These are phyloP conservation scores for Zaprionus lachaisei DNA, from an alignment of 1,140 invertebrate genomes.

Conservation along the genomic window DNA sequence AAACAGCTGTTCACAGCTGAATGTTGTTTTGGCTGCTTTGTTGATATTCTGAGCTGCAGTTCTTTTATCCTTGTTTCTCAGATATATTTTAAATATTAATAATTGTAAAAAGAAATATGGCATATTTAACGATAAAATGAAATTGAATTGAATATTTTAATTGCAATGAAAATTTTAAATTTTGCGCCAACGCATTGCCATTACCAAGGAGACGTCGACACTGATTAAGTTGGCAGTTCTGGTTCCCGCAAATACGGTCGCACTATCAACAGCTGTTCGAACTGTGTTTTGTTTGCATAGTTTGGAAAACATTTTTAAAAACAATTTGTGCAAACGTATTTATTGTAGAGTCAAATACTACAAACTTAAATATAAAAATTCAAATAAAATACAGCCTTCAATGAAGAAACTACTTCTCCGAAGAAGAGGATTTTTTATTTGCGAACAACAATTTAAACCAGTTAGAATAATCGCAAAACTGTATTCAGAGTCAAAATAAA, in stretches of 20 bases:
- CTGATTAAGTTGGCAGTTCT: not conserved
- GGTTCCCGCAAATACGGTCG: not conserved
- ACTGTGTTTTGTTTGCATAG: not conserved
- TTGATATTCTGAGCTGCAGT: not conserved
- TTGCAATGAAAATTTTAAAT: not conserved
- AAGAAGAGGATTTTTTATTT: not conserved
- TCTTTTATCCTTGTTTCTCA: not conserved
- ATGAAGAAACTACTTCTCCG: not conserved
- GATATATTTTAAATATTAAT: not conserved
- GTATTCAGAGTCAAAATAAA: not conserved
- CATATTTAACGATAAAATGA: not conserved
- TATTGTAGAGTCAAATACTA: not conserved
- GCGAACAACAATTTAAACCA: not conserved
- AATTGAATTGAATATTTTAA: not conserved
- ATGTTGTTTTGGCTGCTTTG: not conserved
- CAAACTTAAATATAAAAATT: not conserved
- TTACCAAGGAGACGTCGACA: not conserved
- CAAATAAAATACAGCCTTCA: not conserved
- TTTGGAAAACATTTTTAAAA: not conserved
- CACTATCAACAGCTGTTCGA: constrained; percentile 4
- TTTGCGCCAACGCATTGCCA: not conserved
- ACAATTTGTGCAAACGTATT: not conserved
- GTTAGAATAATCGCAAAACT: not conserved
- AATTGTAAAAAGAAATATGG: not conserved
- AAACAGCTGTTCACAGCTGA: constrained; percentile 24